Evolutionary conservation across 2,888 invertebrate species (phyloP), one percentile per base, ranked within the genome.

Genomic region (Troilus luridus): DNA sequence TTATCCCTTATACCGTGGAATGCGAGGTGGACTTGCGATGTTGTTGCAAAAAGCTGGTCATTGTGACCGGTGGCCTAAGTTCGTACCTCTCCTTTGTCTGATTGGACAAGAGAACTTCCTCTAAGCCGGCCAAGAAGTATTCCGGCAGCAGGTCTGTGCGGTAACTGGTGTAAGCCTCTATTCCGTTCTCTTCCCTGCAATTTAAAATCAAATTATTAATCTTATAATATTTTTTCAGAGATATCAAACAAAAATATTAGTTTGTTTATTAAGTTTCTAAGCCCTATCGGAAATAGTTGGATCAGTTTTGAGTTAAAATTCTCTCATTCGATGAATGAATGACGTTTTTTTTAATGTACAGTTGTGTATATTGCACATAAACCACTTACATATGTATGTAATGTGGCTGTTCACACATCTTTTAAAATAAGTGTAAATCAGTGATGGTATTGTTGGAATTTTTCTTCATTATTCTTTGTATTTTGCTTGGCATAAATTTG

Each of bases 121-220:
- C 96, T 89, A 96, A 94, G 41, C 95, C 95, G 93, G 95, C 95
- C 92, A 96, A 94, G 5, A 96, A 96, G 93, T 94, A 95, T 92
- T 95, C 95, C 58, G 96, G 96, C 8, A 96, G 94, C 10, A 96
- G 95, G 93, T 92, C 91, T n/a, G 92, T 91, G 64, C 92, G 91
- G 91, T 92, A 92, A 90, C 92, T 93, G 81, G 92, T 90, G 77
- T 92, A 93, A 41, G 92, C 91, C 59, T 93, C 93, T 24, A 89
- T 85, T 56, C 90, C 91, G 14, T 60, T 56, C 41, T 91, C 92
- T 72, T 90, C 27, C 64, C 88, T 60, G 58, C 17, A 67, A 77
- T 77, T 17, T 8, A 41, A 41, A 77, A 77, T 77, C 0, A 41
- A 77, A 3, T 17, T 41, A 77, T 27, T 41, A 77, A 77, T 24